Base-by-base conservation (phyloP, 2,797 vertebrate genomes). In the Alcedo atthis region DNA sequence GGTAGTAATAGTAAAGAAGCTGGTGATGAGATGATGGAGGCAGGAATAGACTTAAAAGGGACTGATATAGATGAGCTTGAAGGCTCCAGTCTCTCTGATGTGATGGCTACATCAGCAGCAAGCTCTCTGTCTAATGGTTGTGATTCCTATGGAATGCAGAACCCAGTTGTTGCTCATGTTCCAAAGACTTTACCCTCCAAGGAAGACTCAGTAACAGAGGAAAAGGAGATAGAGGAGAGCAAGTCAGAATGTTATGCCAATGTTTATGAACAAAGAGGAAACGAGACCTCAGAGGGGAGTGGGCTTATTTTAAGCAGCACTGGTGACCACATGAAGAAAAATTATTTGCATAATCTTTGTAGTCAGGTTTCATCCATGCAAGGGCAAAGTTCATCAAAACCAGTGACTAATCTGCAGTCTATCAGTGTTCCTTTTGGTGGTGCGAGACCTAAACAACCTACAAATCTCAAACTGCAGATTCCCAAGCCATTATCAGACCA, bases 181-280 rank as follows among this genome's bases (percentile, higher is more conserved):
- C 98, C 98, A 94, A 98, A 98, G 97, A 97, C 96, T 89, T 97
- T 98, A 93, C 98, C 98, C 43, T 99, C 98, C 55, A 99, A 99
- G 97, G 99, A 99, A 98, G 99, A 99, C 97, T 99, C 98, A 2
- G 99, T 99, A 92, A 98, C 99, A 51, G 99, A 99, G 96, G 99
- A 99, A 97, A 99, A 99, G 95, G 99, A 99, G 96, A 97, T 98
- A 96, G 99, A 99, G 95, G 99, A 99, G 96, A 98, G 98, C 94
- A 98, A 98, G 70, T 98, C 98, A 86, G 99, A 99, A 96, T 98
- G 98, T 89, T 98, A 98, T 20, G 19, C 92, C 88, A 97, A 93
- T 89, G 90, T 97, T 97, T 98, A 97, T 95, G 98, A 99, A 92
- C 98, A 98, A 76, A 98, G 97, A 95, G 98, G 98, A 66, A 97